Evolutionary conservation across 2,888 invertebrate genomes (phyloP).

Genomic region (Amblyjoppa fuscipennis): DNA sequence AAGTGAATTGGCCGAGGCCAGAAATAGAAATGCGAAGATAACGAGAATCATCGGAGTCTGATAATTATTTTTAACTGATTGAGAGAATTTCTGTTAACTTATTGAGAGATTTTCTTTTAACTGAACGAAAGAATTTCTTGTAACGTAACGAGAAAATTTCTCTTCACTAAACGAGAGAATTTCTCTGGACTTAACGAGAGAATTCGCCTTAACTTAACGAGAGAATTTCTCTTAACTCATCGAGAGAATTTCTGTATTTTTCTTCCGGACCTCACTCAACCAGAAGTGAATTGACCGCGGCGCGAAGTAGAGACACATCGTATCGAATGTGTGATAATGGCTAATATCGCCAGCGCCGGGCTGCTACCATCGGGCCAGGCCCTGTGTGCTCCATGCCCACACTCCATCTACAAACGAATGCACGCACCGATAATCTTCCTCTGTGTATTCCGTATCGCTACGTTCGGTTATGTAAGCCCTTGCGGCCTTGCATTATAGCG

Average conservation of each 20-base stretch:
- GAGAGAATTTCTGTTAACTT: neutral
- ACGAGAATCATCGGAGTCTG: neutral
- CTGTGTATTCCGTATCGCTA: constrained; percentile 76
- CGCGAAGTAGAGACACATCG: neutral
- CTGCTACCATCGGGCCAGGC: neutral
- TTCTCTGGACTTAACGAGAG: neutral
- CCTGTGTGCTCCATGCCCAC: neutral
- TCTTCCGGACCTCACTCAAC: neutral
- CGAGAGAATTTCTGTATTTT: neutral
- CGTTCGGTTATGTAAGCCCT: constrained; percentile 80
- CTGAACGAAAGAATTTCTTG: too few relatives aligned
- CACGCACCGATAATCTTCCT: constrained; percentile 73
- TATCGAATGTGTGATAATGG: neutral
- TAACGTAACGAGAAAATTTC: too few relatives aligned
- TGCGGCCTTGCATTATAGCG: constrained; percentile 83
- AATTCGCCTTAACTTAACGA: neutral
- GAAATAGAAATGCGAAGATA: neutral
- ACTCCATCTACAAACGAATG: constrained; percentile 68
- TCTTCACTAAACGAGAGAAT: neutral
- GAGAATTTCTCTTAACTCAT: neutral
- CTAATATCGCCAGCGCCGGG: constrained; percentile 1
- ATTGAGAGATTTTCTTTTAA: too few relatives aligned
- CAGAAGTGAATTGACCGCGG: neutral
- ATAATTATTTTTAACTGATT: neutral
- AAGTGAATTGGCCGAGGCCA: neutral